Percentiles rank a stretch among this genome's conserved stretches.
Evolutionary conservation across 1,140 invertebrate species (phyloP).

Genomic region (Metopolophium dirhodum): DNA sequence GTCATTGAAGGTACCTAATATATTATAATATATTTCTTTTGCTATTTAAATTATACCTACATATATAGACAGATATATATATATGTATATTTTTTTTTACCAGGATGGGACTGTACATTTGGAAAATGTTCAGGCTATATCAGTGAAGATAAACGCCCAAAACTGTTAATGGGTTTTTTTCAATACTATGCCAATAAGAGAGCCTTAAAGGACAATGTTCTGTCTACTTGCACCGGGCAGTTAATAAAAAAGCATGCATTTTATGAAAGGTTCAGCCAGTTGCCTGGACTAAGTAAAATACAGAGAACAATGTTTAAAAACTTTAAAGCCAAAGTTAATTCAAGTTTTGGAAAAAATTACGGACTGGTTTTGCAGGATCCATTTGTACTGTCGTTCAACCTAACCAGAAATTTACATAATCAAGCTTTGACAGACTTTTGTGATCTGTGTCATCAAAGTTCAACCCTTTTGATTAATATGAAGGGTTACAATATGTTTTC

Average conservation of each 20-base stretch:
- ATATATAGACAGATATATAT: no score
- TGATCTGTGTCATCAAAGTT: background rate
- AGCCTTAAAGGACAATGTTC: background rate
- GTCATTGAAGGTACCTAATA: conserved; percentile 18
- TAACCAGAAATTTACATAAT: background rate
- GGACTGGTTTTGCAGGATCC: conserved; percentile 27
- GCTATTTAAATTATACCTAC: background rate
- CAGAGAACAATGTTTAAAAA: background rate
- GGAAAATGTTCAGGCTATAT: background rate
- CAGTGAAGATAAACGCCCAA: background rate
- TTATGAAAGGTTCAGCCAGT: background rate
- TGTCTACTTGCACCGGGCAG: background rate
- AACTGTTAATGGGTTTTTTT: conserved; percentile 24
- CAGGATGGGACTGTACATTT: conserved; percentile 35
- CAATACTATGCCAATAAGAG: conserved; percentile 12
- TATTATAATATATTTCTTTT: background rate
- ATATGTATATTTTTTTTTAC: no score
- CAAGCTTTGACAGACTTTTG: background rate
- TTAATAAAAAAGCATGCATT: background rate
- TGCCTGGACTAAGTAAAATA: background rate
- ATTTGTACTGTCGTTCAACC: conserved; percentile 9
- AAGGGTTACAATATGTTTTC: background rate
- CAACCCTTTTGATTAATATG: background rate
- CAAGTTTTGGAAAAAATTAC: background rate
- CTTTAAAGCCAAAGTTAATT: background rate